A percentile compares a stretch with the other conserved stretches of the same genome.
Conservation (phyloP, 1,140 invertebrate species). For the Sminthurides bifidus region DNA sequence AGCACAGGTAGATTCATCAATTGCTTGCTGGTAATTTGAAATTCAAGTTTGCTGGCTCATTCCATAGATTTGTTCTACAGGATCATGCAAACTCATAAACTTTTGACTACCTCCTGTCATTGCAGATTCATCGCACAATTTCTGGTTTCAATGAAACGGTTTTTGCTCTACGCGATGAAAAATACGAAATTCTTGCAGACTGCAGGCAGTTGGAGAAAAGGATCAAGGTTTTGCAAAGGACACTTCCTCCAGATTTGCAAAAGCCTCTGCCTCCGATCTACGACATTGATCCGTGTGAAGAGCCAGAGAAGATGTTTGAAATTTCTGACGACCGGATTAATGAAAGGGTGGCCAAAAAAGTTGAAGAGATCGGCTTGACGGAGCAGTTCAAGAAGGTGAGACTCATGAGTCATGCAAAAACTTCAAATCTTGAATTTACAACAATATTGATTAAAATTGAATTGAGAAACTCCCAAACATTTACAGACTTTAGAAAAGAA, state of each 20-base stretch:
- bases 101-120: slow-evolving; percentile 7
- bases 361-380: slow-evolving; percentile 11
- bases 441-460: not conserved
- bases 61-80: not conserved
- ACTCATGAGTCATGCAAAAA: not conserved
- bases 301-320: slow-evolving; percentile 20
- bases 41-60: not conserved
- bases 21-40: not conserved
- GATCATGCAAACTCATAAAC: not conserved
- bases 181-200: slow-evolving; percentile 48
- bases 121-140: slow-evolving; percentile 48
- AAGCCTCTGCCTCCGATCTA: slow-evolving; percentile 45
- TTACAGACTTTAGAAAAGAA: slow-evolving; percentile 2
- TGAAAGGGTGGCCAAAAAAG: not conserved
- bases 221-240: slow-evolving; percentile 47
- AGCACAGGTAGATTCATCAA: slow-evolving; percentile 2
- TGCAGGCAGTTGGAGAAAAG: slow-evolving; percentile 45
- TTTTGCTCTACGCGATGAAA: slow-evolving; percentile 49
- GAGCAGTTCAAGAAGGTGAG: not conserved
- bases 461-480: too few relatives aligned
- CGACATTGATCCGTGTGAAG: slow-evolving; percentile 39
- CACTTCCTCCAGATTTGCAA: slow-evolving; percentile 45
- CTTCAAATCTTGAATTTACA: not conserved
- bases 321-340: slow-evolving; percentile 11
- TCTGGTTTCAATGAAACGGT: slow-evolving; percentile 57